phyloP scores from a whole-genome alignment of 2,797 vertebrate genomes.

The Cuniculus paca region DNA sequence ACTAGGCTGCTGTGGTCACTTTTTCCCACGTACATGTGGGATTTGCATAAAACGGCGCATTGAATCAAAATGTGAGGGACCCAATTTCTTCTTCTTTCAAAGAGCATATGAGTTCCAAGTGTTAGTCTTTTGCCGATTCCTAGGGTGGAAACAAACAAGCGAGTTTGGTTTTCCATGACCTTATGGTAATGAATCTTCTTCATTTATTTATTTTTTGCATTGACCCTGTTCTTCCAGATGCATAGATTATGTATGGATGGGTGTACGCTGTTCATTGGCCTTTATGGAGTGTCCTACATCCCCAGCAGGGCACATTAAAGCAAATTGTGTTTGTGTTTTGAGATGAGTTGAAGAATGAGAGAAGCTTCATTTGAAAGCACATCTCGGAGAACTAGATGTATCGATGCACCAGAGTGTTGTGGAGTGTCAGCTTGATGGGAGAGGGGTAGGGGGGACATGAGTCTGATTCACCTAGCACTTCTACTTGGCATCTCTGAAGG shows the following conservation, averaged over 20 bases:
- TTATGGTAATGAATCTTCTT: neutral
- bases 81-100: neutral
- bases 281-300: constrained; percentile 36
- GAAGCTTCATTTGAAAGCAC: constrained; percentile 20
- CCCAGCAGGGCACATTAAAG: neutral
- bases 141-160: neutral
- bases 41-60: neutral
- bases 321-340: constrained; percentile 14
- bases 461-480: neutral
- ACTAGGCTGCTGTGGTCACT: neutral
- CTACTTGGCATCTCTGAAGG: neutral
- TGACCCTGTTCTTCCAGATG: neutral
- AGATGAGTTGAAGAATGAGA: constrained; percentile 32
- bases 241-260: neutral
- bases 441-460: neutral
- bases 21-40: neutral
- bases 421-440: neutral
- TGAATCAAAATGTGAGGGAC: neutral
- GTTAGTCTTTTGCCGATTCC: neutral
- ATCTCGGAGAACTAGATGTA: neutral
- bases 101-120: neutral
- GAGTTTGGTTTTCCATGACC: neutral
- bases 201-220: neutral
- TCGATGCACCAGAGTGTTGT: neutral
- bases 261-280: neutral